Evolutionary conservation across 2,888 invertebrate genomes (phyloP).

Genomic region (Xylocampa areola): DNA sequence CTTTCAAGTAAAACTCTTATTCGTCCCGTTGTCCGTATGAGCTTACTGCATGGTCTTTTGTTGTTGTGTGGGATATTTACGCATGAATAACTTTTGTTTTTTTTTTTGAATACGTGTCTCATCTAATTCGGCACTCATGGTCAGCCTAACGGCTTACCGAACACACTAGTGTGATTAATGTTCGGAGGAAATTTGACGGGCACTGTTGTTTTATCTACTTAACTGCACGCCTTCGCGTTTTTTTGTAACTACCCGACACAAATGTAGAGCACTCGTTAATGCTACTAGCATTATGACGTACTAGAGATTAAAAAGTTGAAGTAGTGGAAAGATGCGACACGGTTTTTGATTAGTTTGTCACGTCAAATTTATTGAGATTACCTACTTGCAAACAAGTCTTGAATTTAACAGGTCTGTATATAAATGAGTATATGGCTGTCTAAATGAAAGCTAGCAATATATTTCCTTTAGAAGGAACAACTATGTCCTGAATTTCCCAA

Average conservation of each 20-base stretch:
- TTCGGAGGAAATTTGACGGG: constrained; percentile 88
- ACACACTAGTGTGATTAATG: constrained; percentile 88
- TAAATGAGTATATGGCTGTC: too few species aligned
- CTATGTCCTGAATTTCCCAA: too few species aligned
- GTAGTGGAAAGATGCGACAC: constrained; percentile 45
- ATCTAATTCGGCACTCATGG: constrained; percentile 58
- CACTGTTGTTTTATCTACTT: constrained; percentile 89
- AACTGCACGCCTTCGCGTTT: constrained; percentile 86
- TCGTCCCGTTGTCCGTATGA: too few species aligned
- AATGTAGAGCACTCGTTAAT: constrained; percentile 87
- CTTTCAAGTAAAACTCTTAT: too few species aligned
- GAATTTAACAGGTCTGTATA: too few species aligned
- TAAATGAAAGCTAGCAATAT: too few species aligned
- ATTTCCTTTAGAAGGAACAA: too few species aligned
- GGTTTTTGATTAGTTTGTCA: constrained; percentile 6
- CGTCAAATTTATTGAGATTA: neutral
- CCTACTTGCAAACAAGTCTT: neutral
- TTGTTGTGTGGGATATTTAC: too few species aligned
- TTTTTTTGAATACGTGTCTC: constrained; percentile 12
- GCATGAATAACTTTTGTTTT: too few species aligned
- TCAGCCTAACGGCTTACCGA: constrained; percentile 77
- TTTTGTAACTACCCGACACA: constrained; percentile 71
- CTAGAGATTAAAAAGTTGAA: constrained; percentile 53
- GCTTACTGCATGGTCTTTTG: too few species aligned
- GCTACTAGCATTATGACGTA: constrained; percentile 75